Conservation (phyloP, 2,888 invertebrate species). For the Eustalomyia histrio region DNA sequence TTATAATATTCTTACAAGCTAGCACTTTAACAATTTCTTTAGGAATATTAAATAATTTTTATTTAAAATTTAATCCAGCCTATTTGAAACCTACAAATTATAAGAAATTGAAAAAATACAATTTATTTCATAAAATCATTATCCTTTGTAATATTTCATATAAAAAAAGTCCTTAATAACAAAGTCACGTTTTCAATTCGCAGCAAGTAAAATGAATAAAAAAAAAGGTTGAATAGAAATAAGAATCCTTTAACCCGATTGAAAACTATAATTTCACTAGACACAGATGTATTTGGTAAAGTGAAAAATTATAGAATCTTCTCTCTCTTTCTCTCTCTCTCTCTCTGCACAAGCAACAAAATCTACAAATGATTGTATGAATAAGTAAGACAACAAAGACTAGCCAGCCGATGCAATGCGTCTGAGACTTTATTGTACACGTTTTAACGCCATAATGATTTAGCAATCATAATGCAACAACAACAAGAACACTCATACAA, state of each 20-base stretch:
- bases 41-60: too few species aligned
- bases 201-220: constrained; percentile 31
- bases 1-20: too few species aligned
- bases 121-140: constrained; percentile 46
- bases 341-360: neutral
- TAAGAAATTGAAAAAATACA: constrained; percentile 21
- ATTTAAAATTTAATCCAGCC: neutral
- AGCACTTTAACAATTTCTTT: too few species aligned
- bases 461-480: constrained; percentile 47
- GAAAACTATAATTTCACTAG: constrained; percentile 35
- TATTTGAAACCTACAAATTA: neutral
- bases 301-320: constrained; percentile 45
- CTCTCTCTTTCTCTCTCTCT: neutral
- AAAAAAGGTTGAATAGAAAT: constrained; percentile 16
- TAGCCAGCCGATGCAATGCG: constrained; percentile 30
- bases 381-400: constrained; percentile 32
- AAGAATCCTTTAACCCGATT: constrained; percentile 19
- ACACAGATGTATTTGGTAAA: constrained; percentile 46
- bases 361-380: constrained; percentile 7
- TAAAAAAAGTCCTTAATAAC: constrained; percentile 44
- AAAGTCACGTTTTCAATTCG: constrained; percentile 67
- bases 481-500: constrained; percentile 5
- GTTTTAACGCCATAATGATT: constrained; percentile 63
- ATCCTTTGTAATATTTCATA: constrained; percentile 32
- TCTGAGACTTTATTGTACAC: constrained; percentile 52